Conservation (phyloP, 2,888 invertebrate genomes). For the Orthonychiurus folsomi region DNA sequence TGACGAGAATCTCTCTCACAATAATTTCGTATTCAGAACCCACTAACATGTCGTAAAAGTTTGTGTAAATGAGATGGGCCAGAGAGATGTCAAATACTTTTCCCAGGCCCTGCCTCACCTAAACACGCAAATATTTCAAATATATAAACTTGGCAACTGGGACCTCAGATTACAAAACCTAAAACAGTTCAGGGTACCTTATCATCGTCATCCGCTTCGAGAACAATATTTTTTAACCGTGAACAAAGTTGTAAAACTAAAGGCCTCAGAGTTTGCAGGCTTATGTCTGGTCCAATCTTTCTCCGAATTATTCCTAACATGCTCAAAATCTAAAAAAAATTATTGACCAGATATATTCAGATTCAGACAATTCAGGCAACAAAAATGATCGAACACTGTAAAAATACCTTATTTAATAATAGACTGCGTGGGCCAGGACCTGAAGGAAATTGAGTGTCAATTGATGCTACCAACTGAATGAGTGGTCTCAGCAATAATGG, state of each 20-base stretch:
- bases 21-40: constrained; percentile 65
- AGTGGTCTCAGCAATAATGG: constrained; percentile 74
- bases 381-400: no score
- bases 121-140: constrained; percentile 17
- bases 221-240: constrained; percentile 24
- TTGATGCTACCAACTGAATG: constrained; percentile 68
- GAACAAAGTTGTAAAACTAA: constrained; percentile 29
- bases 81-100: constrained; percentile 75
- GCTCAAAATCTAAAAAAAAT: constrained; percentile 39
- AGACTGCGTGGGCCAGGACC: constrained; percentile 65
- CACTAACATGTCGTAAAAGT: constrained; percentile 65
- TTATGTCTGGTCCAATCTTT: constrained; percentile 38
- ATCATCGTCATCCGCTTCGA: background rate
- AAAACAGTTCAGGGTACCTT: constrained; percentile 9
- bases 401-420: constrained; percentile 71
- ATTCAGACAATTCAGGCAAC: constrained; percentile 67
- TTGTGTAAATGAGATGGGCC: constrained; percentile 70
- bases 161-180: constrained; percentile 6
- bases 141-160: constrained; percentile 5
- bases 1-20: constrained; percentile 50
- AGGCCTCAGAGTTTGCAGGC: constrained; percentile 31
- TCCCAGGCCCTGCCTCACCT: constrained; percentile 69
- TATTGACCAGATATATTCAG: background rate
- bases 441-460: constrained; percentile 69
- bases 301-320: constrained; percentile 35